These are phyloP conservation scores for Hyppa rectilinea DNA, from an alignment of 2,888 invertebrate genomes.

Conservation along the genomic window DNA sequence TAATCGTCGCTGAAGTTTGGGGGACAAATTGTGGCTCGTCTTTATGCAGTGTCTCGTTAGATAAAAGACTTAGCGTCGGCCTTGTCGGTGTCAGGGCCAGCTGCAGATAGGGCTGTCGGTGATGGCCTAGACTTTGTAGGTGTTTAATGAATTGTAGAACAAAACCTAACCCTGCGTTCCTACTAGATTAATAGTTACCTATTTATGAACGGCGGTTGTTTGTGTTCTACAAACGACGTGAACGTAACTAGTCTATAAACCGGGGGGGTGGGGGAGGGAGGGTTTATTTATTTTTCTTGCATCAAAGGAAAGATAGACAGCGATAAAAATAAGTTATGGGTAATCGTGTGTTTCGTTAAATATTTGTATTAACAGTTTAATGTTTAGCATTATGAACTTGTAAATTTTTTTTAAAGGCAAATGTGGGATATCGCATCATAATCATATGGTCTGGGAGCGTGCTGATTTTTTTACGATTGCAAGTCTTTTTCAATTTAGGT, in stretches of 20 bases:
- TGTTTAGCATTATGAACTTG: not conserved
- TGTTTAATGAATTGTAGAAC: constrained; percentile 42
- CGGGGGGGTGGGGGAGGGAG: constrained; percentile 21
- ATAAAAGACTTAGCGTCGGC: constrained; percentile 59
- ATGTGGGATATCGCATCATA: not conserved
- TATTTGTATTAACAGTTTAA: constrained; percentile 3
- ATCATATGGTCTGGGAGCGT: not conserved
- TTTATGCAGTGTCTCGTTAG: constrained; percentile 67
- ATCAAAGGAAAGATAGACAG: constrained; percentile 23
- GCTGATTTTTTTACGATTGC: not conserved
- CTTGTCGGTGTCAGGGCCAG: constrained; percentile 65
- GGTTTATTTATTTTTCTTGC: constrained; percentile 50
- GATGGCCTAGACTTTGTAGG: constrained; percentile 40
- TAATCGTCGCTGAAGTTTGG: constrained; percentile 69
- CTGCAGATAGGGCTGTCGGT: constrained; percentile 41
- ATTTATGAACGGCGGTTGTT: constrained; percentile 58
- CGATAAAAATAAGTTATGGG: constrained; percentile 19
- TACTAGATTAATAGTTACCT: constrained; percentile 49
- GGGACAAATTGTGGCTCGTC: constrained; percentile 65
- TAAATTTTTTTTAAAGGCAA: not conserved
- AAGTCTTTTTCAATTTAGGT: not conserved
- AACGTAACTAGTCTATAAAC: constrained; percentile 50
- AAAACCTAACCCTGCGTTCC: constrained; percentile 29
- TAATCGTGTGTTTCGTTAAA: constrained; percentile 6
- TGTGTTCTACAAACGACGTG: constrained; percentile 53